Evolutionary conservation across 1,140 invertebrate species (phyloP).

Genomic region (Bombus soroeensis): DNA sequence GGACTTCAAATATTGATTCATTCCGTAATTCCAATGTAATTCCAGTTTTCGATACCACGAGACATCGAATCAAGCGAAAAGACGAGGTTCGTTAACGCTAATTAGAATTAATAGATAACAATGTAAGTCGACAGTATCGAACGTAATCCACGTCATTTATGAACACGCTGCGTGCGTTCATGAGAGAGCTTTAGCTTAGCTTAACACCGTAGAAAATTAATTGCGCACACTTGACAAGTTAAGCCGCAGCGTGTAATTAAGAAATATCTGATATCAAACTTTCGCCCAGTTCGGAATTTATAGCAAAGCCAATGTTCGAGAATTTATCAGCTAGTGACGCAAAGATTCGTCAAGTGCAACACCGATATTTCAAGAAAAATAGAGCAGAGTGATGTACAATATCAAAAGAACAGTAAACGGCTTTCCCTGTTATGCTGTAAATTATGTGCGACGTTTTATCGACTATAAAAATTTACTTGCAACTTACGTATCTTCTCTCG

Average conservation of each 20-base stretch:
- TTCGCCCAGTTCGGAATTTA: constrained; percentile 20
- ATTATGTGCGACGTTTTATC: not conserved
- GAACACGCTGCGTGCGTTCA: constrained; percentile 46
- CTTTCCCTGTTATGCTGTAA: not conserved
- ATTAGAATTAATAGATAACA: constrained; percentile 54
- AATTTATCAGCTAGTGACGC: not conserved
- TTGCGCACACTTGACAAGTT: constrained; percentile 48
- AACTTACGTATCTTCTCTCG: not conserved
- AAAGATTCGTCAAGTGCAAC: constrained; percentile 17
- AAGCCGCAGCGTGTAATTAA: constrained; percentile 48
- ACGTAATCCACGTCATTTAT: constrained; percentile 50
- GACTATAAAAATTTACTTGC: constrained; percentile 2
- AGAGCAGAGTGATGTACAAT: not conserved
- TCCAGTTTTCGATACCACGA: not conserved
- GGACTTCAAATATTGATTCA: not conserved
- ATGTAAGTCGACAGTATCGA: constrained; percentile 49
- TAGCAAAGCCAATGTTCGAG: not conserved
- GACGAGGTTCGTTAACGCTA: constrained; percentile 30
- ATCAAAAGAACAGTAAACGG: not conserved
- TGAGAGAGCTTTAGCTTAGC: constrained; percentile 48
- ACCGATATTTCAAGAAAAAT: not conserved
- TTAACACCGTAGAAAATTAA: constrained; percentile 54
- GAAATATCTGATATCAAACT: constrained; percentile 50
- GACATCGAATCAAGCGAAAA: not conserved
- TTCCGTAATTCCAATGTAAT: not conserved